Conservation (phyloP, 2,113 vertebrate species). For the Pteropus alecto region DNA sequence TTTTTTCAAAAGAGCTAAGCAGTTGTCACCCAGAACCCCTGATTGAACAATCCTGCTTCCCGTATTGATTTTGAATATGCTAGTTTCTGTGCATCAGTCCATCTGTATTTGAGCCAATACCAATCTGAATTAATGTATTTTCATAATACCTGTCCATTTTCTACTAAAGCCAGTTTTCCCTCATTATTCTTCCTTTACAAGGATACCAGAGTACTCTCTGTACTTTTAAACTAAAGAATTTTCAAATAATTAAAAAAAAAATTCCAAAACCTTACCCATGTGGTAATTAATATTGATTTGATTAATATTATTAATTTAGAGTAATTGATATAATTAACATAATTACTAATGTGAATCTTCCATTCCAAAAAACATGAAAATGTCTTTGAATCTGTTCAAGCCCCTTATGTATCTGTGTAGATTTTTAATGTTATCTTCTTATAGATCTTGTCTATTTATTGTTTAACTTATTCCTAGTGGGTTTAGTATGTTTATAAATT, state of each 20-base stretch:
- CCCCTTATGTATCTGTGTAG: background rate
- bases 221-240: background rate
- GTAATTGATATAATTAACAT: background rate
- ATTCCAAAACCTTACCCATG: background rate
- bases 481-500: background rate
- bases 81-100: background rate
- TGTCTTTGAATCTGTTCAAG: background rate
- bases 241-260: background rate
- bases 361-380: background rate
- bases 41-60: background rate
- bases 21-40: background rate
- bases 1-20: background rate
- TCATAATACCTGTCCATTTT: background rate
- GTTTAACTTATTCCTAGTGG: background rate
- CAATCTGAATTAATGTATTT: background rate
- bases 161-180: background rate
- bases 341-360: background rate
- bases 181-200: background rate
- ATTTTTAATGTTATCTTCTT: background rate
- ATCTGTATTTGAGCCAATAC: background rate
- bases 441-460: background rate
- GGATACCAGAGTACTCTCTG: background rate
- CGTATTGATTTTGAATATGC: background rate
- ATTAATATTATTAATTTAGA: background rate
- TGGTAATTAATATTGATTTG: background rate